Evolutionary conservation across 2,113 vertebrate genomes (phyloP), one percentile per base, ranked within the genome.

Genomic region (Daubentonia madagascariensis): DNA sequence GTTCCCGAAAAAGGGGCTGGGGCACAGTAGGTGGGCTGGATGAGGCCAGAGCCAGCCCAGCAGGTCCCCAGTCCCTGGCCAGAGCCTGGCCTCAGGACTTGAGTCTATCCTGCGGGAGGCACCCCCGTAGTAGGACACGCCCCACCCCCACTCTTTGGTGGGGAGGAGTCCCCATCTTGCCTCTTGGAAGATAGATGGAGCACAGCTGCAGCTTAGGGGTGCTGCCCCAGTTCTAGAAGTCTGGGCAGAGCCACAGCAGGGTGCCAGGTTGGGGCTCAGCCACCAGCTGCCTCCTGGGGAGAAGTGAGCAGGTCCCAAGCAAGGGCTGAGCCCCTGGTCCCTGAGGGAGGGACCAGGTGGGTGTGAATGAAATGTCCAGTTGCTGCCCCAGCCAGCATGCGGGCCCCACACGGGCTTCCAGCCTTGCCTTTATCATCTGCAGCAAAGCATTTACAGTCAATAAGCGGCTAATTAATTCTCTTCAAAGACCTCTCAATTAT

Each of bases 401-500:
- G 79, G n/a, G 76, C 92, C 97, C 95, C 59, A 65, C 72, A 25
- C 43, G 35, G 95, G 97, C 92, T 35, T 78, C 83, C 79, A 3
- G 97, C 92, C 98, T 97, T 97, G 97, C 97, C 98, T 98, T 97
- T 92, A 97, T 98, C 98, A 98, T 97, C 98, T 97, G 76, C 96
- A 97, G 98, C 96, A 92, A 97, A 98, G 98, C 98, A 98, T 98
- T 99, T 99, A 98, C 98, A 98, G 99, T 98, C 98, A 98, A 98
- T 98, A 98, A 99, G 97, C 17, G 40, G 96, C 98, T 99, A 99
- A 99, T 99, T 99, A 99, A 99, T 99, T 99, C 98, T 98, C 98
- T 97, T 98, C 98, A 99, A 99, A 99, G 99, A 98, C 98, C 98
- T 98, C 98, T 99, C 99, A 99, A 99, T 99, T 99, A 99, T 99